Percentiles rank a stretch among this genome's conserved stretches.
Evolutionary conservation across 2,888 invertebrate genomes (phyloP).

Genomic region (Philereme transversata): DNA sequence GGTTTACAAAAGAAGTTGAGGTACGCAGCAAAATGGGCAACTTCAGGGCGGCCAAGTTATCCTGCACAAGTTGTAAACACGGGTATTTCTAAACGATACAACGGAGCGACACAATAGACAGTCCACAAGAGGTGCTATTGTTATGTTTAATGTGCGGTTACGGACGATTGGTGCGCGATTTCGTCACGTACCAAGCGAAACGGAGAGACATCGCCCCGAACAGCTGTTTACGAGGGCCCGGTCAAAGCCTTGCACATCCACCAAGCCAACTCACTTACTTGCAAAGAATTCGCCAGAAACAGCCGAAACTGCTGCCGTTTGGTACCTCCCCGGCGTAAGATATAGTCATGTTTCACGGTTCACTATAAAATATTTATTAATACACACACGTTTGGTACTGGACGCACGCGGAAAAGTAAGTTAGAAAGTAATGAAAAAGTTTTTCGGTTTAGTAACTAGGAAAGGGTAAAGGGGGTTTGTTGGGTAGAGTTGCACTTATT

Average conservation of each 20-base stretch:
- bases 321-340: constrained; percentile 96
- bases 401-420: constrained; percentile 80
- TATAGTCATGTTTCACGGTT: constrained; percentile 89
- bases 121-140: constrained; percentile 53
- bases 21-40: too few species aligned
- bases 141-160: constrained; percentile 50
- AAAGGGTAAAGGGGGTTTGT: constrained; percentile 71
- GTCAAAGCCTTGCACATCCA: constrained; percentile 2
- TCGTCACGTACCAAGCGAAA: constrained; percentile 51
- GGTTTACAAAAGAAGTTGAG: too few species aligned
- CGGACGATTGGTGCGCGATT: constrained; percentile 52
- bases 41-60: too few species aligned
- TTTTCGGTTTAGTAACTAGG: constrained; percentile 60
- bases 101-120: constrained; percentile 54
- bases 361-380: constrained; percentile 72
- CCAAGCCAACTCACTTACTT: constrained; percentile 86
- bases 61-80: constrained; percentile 20
- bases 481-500: constrained; percentile 62
- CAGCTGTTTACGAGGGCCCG: constrained; percentile 64
- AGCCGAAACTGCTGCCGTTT: constrained; percentile 96
- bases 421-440: constrained; percentile 79
- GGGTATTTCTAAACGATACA: constrained; percentile 48
- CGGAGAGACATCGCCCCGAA: constrained; percentile 48
- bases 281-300: constrained; percentile 95
- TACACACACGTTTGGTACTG: constrained; percentile 77